These are phyloP conservation scores for Epicampocera succincta DNA, from an alignment of 2,888 invertebrate species.

Conservation along the genomic window DNA sequence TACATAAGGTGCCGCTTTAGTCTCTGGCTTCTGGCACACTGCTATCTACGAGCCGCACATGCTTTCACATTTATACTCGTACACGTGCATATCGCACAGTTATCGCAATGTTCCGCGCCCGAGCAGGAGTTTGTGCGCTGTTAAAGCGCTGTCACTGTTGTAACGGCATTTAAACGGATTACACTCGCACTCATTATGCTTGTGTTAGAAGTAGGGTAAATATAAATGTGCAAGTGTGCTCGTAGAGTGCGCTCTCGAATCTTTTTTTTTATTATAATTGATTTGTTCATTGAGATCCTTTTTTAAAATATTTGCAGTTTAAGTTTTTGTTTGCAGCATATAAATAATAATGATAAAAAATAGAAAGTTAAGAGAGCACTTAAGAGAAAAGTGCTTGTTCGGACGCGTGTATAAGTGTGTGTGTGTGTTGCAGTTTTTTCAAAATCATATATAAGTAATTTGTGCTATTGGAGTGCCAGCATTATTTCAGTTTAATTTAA, in stretches of 20 bases:
- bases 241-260: slow-evolving; percentile 43
- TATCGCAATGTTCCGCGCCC: slow-evolving; percentile 15
- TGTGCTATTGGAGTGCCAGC: slow-evolving; percentile 16
- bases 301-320: slow-evolving; percentile 8
- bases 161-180: slow-evolving; percentile 35
- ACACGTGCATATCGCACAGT: slow-evolving; percentile 10
- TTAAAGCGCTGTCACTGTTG: not conserved
- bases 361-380: slow-evolving; percentile 39
- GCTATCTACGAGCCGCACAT: not conserved
- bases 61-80: not conserved
- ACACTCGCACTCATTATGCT: slow-evolving; percentile 6
- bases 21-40: slow-evolving; percentile 17
- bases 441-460: slow-evolving; percentile 22
- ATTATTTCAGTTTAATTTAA: slow-evolving; percentile 52
- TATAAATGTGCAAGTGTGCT: slow-evolving; percentile 25
- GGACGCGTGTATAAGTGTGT: not conserved
- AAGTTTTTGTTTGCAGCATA: slow-evolving; percentile 35
- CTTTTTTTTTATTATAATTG: slow-evolving; percentile 60
- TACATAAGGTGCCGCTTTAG: slow-evolving; percentile 38
- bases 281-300: slow-evolving; percentile 53
- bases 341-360: slow-evolving; percentile 43
- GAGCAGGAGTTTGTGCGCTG: not conserved
- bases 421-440: slow-evolving; percentile 9
- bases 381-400: slow-evolving; percentile 9
- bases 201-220: slow-evolving; percentile 26